Base-by-base conservation (phyloP, 2,797 vertebrate species). In the Lagorchestes hirsutus region DNA sequence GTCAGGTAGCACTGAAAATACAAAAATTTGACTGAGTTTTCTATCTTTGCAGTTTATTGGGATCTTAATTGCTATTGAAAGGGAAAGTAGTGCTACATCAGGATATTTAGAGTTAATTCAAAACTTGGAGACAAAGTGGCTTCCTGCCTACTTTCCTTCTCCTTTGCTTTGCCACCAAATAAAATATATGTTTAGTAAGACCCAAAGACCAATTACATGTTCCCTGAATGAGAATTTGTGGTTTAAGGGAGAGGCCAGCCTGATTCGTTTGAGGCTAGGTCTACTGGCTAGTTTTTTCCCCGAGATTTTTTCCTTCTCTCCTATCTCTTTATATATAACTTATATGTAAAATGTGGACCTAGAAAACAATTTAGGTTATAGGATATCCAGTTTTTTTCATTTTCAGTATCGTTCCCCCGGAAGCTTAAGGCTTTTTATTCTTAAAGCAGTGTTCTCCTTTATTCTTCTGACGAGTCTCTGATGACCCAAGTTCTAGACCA, bases 21-120 rank as follows among this genome's bases (percentile, higher is more conserved):
- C 62, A 74, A 50, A 95, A 34, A 55, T 74, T 50, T 93, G 56
- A 92, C 29, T 55, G 22, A 31, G 34, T 95, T 97, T 93, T 90
- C 31, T 92, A 67, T 95, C 54, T 95, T 96, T 95, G 94, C 34
- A 91, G 4, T 92, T 93, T 91, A n/a, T 96, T 90, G 14, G 28
- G 62, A 46, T 46, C 40, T 82, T 34, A 67, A 16, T 93, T 95
- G n/a, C 1, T 29, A 58, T 96, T 93, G 31, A 95, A 46, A 92
- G 40, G 55, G 59, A 57, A 94, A 55, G 59, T 82, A 59, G 74
- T 4, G 8, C 55, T 91, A 91, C 92, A 55, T 95, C 28, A 93
- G 62, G 93, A 93, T 95, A 90, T 87, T 40, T 59, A 90, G 74
- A 82, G 28, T 59, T 92, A 94, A 58, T 95, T 94, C 87, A 92